Conservation (phyloP, 2,888 invertebrate genomes). For the Caenorhabditis sp. region DNA sequence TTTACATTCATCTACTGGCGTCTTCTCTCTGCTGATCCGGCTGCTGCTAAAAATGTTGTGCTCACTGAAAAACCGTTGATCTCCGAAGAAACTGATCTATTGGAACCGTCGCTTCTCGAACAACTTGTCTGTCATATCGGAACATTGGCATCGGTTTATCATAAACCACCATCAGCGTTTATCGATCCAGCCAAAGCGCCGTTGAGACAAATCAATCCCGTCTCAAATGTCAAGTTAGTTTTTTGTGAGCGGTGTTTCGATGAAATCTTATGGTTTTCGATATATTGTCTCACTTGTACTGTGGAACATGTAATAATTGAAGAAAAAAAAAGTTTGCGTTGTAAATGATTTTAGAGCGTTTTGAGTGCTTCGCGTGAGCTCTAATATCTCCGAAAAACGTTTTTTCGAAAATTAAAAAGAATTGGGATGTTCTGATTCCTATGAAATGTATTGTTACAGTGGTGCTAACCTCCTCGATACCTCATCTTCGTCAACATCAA, state of each 20-base stretch:
- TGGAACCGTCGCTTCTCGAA: conserved; percentile 86
- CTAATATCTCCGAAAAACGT: no score
- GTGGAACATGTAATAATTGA: no score
- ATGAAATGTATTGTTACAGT: conserved; percentile 16
- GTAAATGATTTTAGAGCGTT: no score
- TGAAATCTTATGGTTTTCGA: no score
- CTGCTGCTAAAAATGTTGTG: conserved; percentile 96
- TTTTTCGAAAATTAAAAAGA: not conserved
- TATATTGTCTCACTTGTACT: no score
- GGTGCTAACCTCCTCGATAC: conserved; percentile 26
- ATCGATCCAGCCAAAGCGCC: conserved; percentile 81
- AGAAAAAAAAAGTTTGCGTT: no score
- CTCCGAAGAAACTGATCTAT: conserved; percentile 78
- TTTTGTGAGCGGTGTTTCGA: not conserved
- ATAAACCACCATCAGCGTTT: conserved; percentile 97
- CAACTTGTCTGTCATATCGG: conserved; percentile 97
- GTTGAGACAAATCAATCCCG: conserved; percentile 46
- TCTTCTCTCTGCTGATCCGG: conserved; percentile 95
- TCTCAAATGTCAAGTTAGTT: conserved; percentile 22
- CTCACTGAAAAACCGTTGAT: conserved; percentile 98
- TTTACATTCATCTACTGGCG: conserved; percentile 93
- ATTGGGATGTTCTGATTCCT: no score
- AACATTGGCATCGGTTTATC: conserved; percentile 95
- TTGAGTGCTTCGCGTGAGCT: no score
- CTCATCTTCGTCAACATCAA: conserved; percentile 16